Conservation (phyloP, 2,888 invertebrate genomes). For the Julus scandinavius region DNA sequence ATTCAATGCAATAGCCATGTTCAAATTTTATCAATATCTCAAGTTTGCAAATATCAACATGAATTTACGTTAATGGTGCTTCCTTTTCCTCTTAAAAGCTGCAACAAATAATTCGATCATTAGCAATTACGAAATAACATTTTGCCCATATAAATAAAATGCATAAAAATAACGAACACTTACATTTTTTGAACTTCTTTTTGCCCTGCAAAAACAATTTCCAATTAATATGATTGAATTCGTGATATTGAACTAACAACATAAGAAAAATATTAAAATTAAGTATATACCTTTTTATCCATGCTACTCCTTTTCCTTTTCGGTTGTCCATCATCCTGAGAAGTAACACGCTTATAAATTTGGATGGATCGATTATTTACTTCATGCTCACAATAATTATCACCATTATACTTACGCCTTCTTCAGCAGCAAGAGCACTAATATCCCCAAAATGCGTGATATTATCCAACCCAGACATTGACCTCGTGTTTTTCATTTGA, state of each 20-base stretch:
- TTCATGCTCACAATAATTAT: neutral
- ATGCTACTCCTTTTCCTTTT: constrained; percentile 52
- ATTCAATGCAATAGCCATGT: neutral
- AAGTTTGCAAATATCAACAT: neutral
- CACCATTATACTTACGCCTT: constrained; percentile 46
- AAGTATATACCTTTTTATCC: constrained; percentile 23
- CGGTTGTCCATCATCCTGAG: neutral
- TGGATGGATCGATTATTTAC: neutral
- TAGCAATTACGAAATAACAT: neutral
- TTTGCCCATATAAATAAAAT: neutral
- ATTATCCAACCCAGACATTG: constrained; percentile 42
- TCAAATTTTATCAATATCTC: neutral
- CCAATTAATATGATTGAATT: neutral
- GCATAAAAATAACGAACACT: neutral
- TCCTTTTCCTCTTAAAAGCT: constrained; percentile 10
- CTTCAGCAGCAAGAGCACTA: constrained; percentile 53
- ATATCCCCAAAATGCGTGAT: constrained; percentile 57
- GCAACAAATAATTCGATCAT: neutral
- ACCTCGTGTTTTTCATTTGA: constrained; percentile 46
- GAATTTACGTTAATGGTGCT: neutral
- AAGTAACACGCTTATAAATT: neutral
- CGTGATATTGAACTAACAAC: neutral
- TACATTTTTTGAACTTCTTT: constrained; percentile 12
- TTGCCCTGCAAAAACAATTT: neutral
- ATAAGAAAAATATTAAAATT: neutral